phyloP scores from a whole-genome alignment of 1,140 invertebrate genomes.

The Paralvinella palmiformis region DNA sequence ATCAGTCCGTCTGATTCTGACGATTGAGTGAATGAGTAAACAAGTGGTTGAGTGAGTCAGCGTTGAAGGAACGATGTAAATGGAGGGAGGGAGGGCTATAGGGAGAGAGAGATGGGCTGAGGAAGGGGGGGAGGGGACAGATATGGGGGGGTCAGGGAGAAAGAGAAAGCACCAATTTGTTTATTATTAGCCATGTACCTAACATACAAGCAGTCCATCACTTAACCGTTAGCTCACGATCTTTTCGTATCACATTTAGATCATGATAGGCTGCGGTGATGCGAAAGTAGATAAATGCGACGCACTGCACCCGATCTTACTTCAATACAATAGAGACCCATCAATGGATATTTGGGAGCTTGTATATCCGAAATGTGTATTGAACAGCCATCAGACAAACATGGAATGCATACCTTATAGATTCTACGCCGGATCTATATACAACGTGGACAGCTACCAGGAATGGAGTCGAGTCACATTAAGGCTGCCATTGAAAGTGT shows the following conservation, averaged over 20 bases:
- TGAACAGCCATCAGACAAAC: slow-evolving; percentile 26
- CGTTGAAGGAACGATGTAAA: too few relatives aligned
- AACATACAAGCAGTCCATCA: too few relatives aligned
- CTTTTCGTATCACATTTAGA: not conserved
- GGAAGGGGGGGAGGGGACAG: too few relatives aligned
- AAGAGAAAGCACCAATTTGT: too few relatives aligned
- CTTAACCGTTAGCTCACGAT: not conserved
- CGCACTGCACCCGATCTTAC: slow-evolving; percentile 25
- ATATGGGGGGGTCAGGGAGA: not conserved
- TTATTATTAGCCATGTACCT: too few relatives aligned
- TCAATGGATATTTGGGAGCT: slow-evolving; percentile 42
- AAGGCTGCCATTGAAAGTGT: slow-evolving; percentile 45
- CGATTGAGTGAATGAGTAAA: too few relatives aligned
- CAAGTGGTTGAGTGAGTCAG: too few relatives aligned
- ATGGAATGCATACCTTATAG: slow-evolving; percentile 47
- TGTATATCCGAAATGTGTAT: slow-evolving; percentile 46
- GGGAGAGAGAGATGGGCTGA: too few relatives aligned
- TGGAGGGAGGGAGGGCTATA: too few relatives aligned
- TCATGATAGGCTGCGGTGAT: slow-evolving; percentile 43
- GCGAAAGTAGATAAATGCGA: slow-evolving; percentile 28
- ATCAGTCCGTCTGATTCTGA: too few relatives aligned
- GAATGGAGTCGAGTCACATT: slow-evolving; percentile 49
- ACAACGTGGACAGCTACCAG: slow-evolving; percentile 36
- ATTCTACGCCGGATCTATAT: slow-evolving; percentile 45
- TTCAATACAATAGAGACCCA: slow-evolving; percentile 46